A percentile compares a stretch with the other conserved stretches of the same genome.
These are phyloP conservation scores for Rhadinocentrus ornatus DNA, from an alignment of 2,797 vertebrate species.

Conservation along the genomic window DNA sequence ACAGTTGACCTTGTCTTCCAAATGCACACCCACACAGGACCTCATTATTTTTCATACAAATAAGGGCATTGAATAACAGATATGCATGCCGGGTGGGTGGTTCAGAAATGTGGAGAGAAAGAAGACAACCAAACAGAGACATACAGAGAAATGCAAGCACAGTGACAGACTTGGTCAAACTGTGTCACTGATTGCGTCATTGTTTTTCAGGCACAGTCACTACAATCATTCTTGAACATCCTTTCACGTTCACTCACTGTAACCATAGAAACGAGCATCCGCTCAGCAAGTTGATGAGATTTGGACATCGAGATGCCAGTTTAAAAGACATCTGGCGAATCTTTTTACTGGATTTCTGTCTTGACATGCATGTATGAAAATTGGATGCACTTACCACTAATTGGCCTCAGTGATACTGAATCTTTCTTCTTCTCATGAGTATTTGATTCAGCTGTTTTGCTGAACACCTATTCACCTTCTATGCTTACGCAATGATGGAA, in stretches of 20 bases:
- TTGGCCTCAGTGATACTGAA: background rate
- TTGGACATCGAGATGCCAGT: constrained; percentile 44
- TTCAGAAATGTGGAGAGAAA: constrained; percentile 13
- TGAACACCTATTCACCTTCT: constrained; percentile 41
- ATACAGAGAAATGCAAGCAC: constrained; percentile 1
- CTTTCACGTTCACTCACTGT: constrained; percentile 57
- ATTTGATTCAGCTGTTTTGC: constrained; percentile 33
- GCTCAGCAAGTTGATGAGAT: constrained; percentile 36
- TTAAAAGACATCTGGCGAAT: constrained; percentile 28
- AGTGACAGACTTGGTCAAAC: constrained; percentile 13
- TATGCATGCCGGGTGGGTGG: constrained; percentile 14
- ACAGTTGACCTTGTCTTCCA: constrained; percentile 41
- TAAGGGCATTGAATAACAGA: constrained; percentile 18
- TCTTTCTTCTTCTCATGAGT: constrained; percentile 18
- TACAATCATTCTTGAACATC: constrained; percentile 56
- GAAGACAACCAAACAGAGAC: constrained; percentile 1
- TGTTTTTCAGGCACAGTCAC: constrained; percentile 40
- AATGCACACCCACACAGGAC: constrained; percentile 2
- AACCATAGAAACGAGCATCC: constrained; percentile 73
- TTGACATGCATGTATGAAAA: constrained; percentile 24
- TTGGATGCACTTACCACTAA: constrained; percentile 2
- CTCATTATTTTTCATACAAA: constrained; percentile 26
- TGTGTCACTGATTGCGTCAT: constrained; percentile 62
- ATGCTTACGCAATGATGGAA: constrained; percentile 54
- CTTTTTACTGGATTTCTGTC: constrained; percentile 5